Evolutionary conservation across 2,113 vertebrate species (phyloP), one percentile per base, ranked within the genome.

Genomic region (Pyxicephalus adspersus): DNA sequence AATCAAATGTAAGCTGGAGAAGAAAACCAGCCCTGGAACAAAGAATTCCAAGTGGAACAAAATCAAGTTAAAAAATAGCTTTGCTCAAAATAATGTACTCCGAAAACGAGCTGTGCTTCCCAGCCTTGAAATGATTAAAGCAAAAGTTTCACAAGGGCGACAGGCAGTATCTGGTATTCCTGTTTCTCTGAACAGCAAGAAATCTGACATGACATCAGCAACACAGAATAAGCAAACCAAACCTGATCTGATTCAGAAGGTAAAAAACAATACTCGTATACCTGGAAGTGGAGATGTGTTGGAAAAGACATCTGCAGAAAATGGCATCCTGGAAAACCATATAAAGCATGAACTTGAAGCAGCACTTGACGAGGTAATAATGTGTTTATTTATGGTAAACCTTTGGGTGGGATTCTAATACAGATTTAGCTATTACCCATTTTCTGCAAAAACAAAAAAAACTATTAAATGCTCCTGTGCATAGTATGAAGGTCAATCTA

Each of bases 41-140:
- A 94, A 91, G 86, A 94, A 90, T 83, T 93, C 92, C 86, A 98
- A 95, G n/a, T 99, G 98, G 98, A 97, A 96, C 28, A 96, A 96
- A 86, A 95, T 99, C 65, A 99, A 97, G 87, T 88, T 94, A 66
- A 87, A 90, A 83, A 91, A 91, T 82, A 91, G 90, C 23, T 66
- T 90, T 64, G 88, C 86, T 50, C 90, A 90, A 80, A 91, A 80
- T 84, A 90, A 88, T 26, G 86, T 85, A 76, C 87, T 84, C 83
- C 25, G 31, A 23, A 75, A 17, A 66, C 87, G 83, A 85, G 51
- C 86, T 84, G 85, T 84, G 81, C 75, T 84, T 22, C 83, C 87
- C 45, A 92, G 84, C 68, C 78, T 90, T 86, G 31, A 83, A 74
- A 83, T 86, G 52, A 84, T 92, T 81, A 89, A 77, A 87, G 85